Percentiles rank a stretch among this genome's conserved stretches.
phyloP scores from a whole-genome alignment of 2,797 vertebrate species.

The Spinus olivaceus region DNA sequence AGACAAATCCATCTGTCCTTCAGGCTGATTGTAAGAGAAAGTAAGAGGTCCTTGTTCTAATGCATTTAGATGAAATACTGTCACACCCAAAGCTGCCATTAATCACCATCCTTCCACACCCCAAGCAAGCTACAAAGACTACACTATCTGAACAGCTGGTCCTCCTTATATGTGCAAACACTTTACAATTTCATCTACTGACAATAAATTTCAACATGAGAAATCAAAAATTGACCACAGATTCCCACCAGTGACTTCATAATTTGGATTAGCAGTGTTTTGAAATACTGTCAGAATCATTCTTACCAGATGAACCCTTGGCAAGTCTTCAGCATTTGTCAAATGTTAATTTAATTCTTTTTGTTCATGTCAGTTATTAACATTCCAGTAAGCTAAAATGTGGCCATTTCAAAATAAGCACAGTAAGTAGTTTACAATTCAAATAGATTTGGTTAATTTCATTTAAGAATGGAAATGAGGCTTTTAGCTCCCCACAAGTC shows the following conservation, averaged over 20 bases:
- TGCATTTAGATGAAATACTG: background rate
- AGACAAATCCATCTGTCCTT: background rate
- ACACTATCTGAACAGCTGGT: background rate
- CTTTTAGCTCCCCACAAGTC: background rate
- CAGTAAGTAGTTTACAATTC: background rate
- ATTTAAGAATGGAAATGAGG: slow-evolving; percentile 3
- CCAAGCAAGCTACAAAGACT: background rate
- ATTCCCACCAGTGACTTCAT: background rate
- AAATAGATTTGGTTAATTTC: background rate
- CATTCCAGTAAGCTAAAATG: background rate
- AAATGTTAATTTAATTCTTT: background rate
- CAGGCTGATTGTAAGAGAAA: background rate
- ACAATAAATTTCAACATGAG: background rate
- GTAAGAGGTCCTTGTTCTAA: background rate
- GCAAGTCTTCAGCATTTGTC: background rate
- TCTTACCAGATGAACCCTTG: background rate
- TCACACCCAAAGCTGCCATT: background rate
- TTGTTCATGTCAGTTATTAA: background rate
- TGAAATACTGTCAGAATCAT: background rate
- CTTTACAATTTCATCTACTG: background rate
- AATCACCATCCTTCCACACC: background rate
- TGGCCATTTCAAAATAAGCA: background rate
- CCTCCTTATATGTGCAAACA: background rate
- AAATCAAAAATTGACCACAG: background rate
- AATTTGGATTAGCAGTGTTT: background rate